Conservation (phyloP, 2,113 vertebrate species). For the Strix aluco region DNA sequence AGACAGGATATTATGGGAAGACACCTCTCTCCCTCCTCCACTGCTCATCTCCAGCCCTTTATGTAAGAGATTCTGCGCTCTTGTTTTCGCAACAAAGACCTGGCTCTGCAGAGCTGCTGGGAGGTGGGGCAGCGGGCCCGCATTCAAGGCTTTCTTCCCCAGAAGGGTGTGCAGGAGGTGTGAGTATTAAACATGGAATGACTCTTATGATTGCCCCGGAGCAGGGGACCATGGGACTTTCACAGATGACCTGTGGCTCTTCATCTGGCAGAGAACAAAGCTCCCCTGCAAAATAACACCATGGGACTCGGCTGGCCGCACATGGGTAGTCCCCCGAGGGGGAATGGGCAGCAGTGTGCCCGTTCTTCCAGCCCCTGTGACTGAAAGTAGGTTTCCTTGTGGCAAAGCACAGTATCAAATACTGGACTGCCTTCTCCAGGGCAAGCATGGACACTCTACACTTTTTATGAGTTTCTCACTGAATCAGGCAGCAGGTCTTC, state of each 20-base stretch:
- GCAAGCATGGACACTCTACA: neutral
- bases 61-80: neutral
- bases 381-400: neutral
- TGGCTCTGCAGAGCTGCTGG: neutral
- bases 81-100: neutral
- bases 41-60: neutral
- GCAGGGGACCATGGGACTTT: neutral
- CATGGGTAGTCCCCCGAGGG: rapidly evolving
- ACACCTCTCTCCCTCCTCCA: constrained; percentile 1
- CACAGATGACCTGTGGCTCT: neutral
- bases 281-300: neutral
- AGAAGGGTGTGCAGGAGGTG: neutral
- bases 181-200: neutral
- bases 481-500: neutral
- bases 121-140: rapidly evolving
- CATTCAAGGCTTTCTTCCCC: neutral
- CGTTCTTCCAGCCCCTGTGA: neutral
- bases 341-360: rapidly evolving
- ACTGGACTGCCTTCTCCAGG: neutral
- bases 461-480: neutral
- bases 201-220: neutral
- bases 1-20: constrained; percentile 29
- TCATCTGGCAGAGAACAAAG: neutral
- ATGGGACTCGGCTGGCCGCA: rapidly evolving
- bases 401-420: neutral